Evolutionary conservation across 2,888 invertebrate species (phyloP).

Genomic region (Sclerodermus sp.): DNA sequence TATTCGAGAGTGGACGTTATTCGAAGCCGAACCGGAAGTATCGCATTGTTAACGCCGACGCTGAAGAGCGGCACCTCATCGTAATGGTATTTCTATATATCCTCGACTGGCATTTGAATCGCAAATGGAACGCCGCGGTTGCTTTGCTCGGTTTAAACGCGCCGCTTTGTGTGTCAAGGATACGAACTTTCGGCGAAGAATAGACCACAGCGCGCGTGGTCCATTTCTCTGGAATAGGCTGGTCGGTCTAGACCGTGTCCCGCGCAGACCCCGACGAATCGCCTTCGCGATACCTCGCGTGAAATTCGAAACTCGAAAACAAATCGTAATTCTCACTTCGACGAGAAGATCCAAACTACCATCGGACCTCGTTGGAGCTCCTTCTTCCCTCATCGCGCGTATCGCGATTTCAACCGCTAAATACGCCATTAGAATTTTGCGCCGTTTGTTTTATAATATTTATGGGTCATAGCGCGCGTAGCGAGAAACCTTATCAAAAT

Average conservation of each 20-base stretch:
- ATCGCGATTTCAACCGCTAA: not conserved
- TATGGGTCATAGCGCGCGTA: no score
- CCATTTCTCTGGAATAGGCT: not conserved
- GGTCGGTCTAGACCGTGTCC: no score
- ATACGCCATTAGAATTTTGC: not conserved
- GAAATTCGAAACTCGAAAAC: no score
- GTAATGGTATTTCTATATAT: conserved; percentile 13
- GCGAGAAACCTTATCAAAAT: no score
- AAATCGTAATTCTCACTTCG: no score
- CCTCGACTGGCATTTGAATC: conserved; percentile 31
- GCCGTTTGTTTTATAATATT: not conserved
- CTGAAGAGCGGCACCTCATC: not conserved
- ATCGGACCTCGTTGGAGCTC: no score
- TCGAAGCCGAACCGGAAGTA: not conserved
- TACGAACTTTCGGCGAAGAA: conserved; percentile 27
- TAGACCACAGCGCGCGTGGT: conserved; percentile 12
- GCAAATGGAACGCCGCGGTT: conserved; percentile 27
- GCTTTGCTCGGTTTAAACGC: conserved; percentile 16
- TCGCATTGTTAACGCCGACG: not conserved
- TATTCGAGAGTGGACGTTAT: not conserved
- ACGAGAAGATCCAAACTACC: no score
- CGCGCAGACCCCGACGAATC: no score
- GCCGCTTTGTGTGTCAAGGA: conserved; percentile 38
- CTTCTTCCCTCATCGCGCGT: no score
- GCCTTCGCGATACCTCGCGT: no score